A percentile compares a stretch with the other conserved stretches of the same genome.
Evolutionary conservation across 2,888 invertebrate species (phyloP).

Genomic region (Neoaliturus tenellus): DNA sequence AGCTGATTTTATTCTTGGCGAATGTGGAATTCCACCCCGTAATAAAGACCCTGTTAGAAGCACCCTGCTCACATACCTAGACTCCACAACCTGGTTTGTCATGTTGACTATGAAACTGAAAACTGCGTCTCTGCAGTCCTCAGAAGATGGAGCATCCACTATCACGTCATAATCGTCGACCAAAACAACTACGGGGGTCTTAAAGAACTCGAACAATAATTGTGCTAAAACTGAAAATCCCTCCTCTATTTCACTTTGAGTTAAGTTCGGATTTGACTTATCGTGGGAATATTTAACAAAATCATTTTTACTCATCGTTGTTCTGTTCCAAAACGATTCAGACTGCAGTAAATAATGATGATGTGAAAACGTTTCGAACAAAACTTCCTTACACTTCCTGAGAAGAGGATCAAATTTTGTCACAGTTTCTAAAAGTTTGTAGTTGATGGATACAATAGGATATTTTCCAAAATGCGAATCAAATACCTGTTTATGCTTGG

Average conservation of each 20-base stretch:
- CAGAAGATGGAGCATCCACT: background rate
- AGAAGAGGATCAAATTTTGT: background rate
- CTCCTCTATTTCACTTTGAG: background rate
- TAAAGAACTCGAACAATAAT: background rate
- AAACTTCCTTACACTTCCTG: background rate
- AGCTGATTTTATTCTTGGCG: background rate
- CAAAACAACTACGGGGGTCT: background rate
- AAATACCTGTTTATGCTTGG: background rate
- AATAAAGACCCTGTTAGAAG: background rate
- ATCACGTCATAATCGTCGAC: slow-evolving; percentile 1
- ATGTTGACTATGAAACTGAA: background rate
- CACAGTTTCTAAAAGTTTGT: background rate
- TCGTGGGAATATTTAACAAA: background rate
- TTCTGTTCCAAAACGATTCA: background rate
- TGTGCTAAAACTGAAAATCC: background rate
- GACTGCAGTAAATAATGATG: background rate
- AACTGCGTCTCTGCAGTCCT: background rate
- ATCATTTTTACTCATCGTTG: background rate
- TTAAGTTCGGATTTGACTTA: background rate
- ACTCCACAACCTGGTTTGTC: background rate
- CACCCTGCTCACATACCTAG: background rate
- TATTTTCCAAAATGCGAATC: background rate
- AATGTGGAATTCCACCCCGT: background rate
- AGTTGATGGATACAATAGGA: background rate
- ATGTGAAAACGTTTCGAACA: background rate